A percentile compares a stretch with the other conserved stretches of the same genome.
Conservation (phyloP, 2,113 vertebrate species). For the Forbesichthys papilliferus region DNA sequence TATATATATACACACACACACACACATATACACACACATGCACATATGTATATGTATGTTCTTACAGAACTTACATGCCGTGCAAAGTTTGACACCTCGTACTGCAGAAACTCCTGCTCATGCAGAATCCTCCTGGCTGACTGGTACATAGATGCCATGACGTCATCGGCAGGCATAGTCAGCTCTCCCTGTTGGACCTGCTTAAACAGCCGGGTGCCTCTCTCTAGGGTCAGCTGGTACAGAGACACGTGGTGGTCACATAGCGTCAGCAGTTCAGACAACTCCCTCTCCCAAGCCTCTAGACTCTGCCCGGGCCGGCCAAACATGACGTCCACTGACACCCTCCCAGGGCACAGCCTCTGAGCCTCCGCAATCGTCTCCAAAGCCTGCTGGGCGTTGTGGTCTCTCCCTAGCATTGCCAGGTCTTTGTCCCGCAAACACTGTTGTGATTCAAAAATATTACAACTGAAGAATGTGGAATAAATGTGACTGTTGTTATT, state of each 20-base stretch:
- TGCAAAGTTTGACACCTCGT: slow-evolving; percentile 94
- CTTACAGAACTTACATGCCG: slow-evolving; percentile 76
- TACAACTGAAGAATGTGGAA: neutral
- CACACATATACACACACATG: neutral
- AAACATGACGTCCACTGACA: slow-evolving; percentile 88
- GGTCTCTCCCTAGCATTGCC: slow-evolving; percentile 83
- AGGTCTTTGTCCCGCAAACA: slow-evolving; percentile 81
- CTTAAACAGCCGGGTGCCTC: slow-evolving; percentile 84
- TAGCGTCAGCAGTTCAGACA: slow-evolving; percentile 72
- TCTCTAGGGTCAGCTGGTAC: slow-evolving; percentile 92
- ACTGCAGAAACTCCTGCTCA: slow-evolving; percentile 82
- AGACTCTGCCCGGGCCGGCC: slow-evolving; percentile 84
- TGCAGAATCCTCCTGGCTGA: slow-evolving; percentile 71
- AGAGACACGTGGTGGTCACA: slow-evolving; percentile 90
- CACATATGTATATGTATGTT: too few species aligned
- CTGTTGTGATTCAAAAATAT: slow-evolving; percentile 58
- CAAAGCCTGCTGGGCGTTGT: slow-evolving; percentile 77
- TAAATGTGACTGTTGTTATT: neutral
- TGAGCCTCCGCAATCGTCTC: slow-evolving; percentile 77
- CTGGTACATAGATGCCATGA: slow-evolving; percentile 85
- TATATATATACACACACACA: too few species aligned
- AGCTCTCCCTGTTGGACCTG: slow-evolving; percentile 72
- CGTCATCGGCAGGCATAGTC: slow-evolving; percentile 69
- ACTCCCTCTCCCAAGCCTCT: slow-evolving; percentile 75
- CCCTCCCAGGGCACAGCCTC: slow-evolving; percentile 80